A percentile compares a stretch with the other conserved stretches of the same genome.
Conservation (phyloP, 2,113 vertebrate species). For the Jacana jacana region DNA sequence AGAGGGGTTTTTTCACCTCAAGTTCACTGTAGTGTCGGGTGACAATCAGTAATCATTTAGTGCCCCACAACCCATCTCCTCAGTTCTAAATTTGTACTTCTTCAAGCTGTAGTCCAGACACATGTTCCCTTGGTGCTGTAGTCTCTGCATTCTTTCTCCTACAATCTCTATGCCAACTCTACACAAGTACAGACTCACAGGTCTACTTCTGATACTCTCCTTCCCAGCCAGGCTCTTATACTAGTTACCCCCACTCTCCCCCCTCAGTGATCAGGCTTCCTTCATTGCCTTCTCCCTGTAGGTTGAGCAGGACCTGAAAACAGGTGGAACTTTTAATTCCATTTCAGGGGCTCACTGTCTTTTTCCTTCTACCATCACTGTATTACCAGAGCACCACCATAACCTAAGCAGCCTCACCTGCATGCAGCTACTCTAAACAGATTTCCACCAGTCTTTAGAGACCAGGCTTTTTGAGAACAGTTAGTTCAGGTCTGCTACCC, state of each 20-base stretch:
- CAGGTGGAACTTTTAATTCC: background rate
- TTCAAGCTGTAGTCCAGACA: background rate
- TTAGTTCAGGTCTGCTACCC: background rate
- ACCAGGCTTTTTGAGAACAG: background rate
- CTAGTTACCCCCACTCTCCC: background rate
- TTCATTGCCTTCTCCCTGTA: background rate
- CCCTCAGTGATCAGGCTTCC: background rate
- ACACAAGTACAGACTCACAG: background rate
- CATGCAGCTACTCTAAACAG: background rate
- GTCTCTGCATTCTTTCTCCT: background rate
- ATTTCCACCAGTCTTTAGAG: background rate
- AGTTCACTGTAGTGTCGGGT: background rate
- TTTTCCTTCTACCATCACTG: background rate
- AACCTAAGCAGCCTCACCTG: background rate
- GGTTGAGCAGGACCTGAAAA: background rate
- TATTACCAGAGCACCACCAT: background rate
- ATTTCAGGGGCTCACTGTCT: accelerated
- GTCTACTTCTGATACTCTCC: background rate
- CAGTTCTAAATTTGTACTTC: background rate
- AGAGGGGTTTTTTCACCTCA: background rate
- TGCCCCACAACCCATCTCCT: background rate
- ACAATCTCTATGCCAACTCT: background rate
- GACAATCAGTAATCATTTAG: background rate
- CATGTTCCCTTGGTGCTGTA: background rate
- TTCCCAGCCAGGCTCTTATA: background rate